phyloP scores from a whole-genome alignment of 2,113 vertebrate species.

The Lophochroa leadbeateri region DNA sequence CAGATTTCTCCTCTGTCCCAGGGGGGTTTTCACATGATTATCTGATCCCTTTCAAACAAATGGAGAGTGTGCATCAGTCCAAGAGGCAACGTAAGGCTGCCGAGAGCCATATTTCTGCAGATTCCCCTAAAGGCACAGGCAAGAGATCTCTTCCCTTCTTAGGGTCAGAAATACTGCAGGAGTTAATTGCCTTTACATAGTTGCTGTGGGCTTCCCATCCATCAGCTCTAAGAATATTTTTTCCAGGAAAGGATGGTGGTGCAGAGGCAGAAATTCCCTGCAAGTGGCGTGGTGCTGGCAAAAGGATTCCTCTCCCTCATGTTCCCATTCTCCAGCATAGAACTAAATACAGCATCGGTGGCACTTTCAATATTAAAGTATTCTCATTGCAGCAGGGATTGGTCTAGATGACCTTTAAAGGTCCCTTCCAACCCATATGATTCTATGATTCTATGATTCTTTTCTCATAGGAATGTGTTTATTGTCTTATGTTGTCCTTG shows the following conservation, averaged over 20 bases:
- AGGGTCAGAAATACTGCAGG: background rate
- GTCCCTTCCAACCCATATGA: background rate
- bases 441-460: background rate
- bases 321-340: background rate
- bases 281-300: background rate
- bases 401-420: background rate
- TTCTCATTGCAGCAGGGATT: background rate
- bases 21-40: background rate
- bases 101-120: background rate
- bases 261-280: background rate
- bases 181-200: background rate
- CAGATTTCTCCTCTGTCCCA: background rate
- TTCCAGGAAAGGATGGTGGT: background rate
- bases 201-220: background rate
- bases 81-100: background rate
- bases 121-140: background rate
- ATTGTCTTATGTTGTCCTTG: background rate
- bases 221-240: background rate
- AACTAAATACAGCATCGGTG: background rate
- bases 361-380: background rate
- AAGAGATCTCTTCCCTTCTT: background rate
- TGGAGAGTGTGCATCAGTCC: background rate
- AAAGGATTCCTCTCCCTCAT: background rate
- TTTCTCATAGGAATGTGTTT: background rate
- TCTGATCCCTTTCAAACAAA: background rate